Conservation (phyloP, 2,888 invertebrate genomes). For the Drymonia ruficornis region DNA sequence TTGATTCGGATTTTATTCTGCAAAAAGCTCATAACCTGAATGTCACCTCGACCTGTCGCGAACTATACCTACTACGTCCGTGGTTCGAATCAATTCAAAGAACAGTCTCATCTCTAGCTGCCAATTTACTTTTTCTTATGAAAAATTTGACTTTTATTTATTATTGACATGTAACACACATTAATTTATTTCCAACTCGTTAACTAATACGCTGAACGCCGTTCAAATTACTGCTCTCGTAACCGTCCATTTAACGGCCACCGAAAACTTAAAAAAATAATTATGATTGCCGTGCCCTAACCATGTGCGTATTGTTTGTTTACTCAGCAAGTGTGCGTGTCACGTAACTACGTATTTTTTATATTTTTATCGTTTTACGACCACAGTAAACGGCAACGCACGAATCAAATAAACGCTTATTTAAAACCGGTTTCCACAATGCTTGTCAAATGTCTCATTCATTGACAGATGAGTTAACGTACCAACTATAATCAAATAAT, state of each 20-base stretch:
- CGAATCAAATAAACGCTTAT: constrained; percentile 31
- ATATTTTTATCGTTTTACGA: constrained; percentile 69
- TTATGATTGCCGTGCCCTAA: constrained; percentile 19
- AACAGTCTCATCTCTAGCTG: no score
- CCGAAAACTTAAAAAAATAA: constrained; percentile 9
- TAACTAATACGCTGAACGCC: neutral
- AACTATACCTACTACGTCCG: no score
- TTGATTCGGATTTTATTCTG: no score
- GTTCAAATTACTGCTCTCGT: neutral
- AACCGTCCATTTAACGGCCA: constrained; percentile 6
- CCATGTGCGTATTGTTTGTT: constrained; percentile 72
- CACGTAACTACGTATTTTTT: constrained; percentile 55
- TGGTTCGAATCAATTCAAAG: no score
- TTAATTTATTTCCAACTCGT: neutral
- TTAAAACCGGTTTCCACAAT: constrained; percentile 11
- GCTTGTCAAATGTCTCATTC: neutral
- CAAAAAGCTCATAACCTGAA: no score
- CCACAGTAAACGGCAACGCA: constrained; percentile 44
- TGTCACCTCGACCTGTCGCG: no score
- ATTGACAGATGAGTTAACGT: no score
- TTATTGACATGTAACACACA: no score
- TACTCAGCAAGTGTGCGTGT: constrained; percentile 68
- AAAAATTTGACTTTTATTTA: no score
- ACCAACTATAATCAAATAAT: no score
- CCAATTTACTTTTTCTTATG: no score